Conservation (phyloP, 30 jellyfish, hydroid and myxozoan species). For the Rhopilema esculentum region DNA sequence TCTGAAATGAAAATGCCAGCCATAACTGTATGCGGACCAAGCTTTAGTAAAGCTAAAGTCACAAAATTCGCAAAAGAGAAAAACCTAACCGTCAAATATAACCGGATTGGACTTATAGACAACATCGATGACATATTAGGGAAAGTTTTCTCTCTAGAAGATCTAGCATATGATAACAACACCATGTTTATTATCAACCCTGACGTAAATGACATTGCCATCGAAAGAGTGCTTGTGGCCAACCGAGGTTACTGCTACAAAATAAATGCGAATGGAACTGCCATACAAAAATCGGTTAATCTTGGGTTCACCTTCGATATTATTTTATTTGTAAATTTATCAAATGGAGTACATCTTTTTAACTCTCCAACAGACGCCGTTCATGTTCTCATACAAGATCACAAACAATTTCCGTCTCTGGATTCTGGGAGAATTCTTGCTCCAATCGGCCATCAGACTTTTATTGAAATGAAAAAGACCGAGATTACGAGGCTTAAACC, state of each 20-base stretch:
- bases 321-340: background rate
- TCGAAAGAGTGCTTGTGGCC: no score
- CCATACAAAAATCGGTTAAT: constrained; percentile 28
- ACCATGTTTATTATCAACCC: no score
- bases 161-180: no score
- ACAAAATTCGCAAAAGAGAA: background rate
- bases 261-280: no score
- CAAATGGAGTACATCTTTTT: background rate
- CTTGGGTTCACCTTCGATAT: background rate
- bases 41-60: background rate
- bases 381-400: no score
- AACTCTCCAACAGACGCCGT: no score
- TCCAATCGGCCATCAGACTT: constrained; percentile 22
- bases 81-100: no score
- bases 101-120: no score
- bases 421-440: background rate
- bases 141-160: no score
- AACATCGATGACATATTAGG: no score
- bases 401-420: constrained; percentile 35
- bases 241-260: no score
- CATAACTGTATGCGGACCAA: constrained; percentile 48
- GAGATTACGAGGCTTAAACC: constrained; percentile 13
- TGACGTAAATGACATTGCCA: no score
- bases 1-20: constrained; percentile 39
- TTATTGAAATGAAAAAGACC: constrained; percentile 6